Percentiles rank a stretch among this genome's conserved stretches.
Evolutionary conservation across 2,888 invertebrate genomes (phyloP).

Genomic region (Lampropteryx suffumata): DNA sequence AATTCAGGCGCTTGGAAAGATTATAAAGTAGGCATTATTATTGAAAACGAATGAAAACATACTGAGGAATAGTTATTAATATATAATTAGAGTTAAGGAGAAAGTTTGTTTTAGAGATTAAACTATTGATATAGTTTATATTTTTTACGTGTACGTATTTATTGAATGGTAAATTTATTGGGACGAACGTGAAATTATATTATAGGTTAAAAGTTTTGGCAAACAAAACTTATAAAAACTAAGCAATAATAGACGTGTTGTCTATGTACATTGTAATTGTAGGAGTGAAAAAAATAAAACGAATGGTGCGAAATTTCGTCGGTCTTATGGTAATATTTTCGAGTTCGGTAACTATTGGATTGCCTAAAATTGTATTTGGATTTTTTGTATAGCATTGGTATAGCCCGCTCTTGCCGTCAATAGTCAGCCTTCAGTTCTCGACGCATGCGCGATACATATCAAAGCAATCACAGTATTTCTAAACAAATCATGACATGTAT

Average conservation of each 20-base stretch:
- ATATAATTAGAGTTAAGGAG: constrained; percentile 76
- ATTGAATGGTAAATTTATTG: constrained; percentile 83
- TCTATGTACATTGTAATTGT: constrained; percentile 80
- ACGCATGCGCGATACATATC: constrained; percentile 72
- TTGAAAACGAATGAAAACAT: constrained; percentile 79
- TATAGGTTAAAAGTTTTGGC: constrained; percentile 80
- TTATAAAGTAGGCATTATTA: constrained; percentile 80
- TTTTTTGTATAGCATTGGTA: constrained; percentile 72
- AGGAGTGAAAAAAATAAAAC: constrained; percentile 71
- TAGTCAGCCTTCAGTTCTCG: constrained; percentile 41
- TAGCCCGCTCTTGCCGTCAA: constrained; percentile 70
- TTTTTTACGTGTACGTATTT: constrained; percentile 83
- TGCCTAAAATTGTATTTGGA: constrained; percentile 72
- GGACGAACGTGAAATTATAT: constrained; percentile 80
- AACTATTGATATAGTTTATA: constrained; percentile 84
- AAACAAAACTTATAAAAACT: constrained; percentile 76
- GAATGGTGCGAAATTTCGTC: constrained; percentile 79
- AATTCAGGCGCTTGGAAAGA: constrained; percentile 80
- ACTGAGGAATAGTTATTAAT: constrained; percentile 82
- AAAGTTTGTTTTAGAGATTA: constrained; percentile 83
- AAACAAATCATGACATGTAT: constrained; percentile 33
- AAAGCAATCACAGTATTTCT: constrained; percentile 61
- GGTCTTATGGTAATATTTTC: constrained; percentile 66
- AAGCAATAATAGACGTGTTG: constrained; percentile 80
- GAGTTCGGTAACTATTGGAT: constrained; percentile 64